Percentiles rank a stretch among this genome's conserved stretches.
Conservation (phyloP, 35 echinoderm and acorn worm genomes). For the Ptychodera flava region DNA sequence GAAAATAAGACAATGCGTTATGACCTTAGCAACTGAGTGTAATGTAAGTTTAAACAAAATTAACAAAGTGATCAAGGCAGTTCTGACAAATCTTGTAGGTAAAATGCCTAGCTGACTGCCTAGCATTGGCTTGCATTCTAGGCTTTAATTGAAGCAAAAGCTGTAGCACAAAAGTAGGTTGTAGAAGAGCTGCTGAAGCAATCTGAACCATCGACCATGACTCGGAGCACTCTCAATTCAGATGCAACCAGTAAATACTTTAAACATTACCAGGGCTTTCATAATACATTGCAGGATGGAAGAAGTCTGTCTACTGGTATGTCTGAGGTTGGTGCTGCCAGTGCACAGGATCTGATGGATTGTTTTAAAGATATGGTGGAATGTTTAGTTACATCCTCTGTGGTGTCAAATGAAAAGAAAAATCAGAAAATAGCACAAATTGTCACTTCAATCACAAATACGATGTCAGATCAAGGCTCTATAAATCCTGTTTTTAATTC, state of each 20-base stretch:
- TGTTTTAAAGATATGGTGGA: constrained; percentile 10
- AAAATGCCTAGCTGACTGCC: not conserved
- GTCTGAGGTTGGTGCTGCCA: constrained; percentile 11
- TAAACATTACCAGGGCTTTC: constrained; percentile 21
- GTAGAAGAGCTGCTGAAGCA: not conserved
- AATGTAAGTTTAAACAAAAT: constrained; percentile 5
- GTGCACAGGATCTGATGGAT: constrained; percentile 2
- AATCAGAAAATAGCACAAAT: no score
- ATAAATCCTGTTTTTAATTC: constrained; percentile 20
- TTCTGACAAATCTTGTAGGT: not conserved
- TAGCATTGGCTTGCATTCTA: not conserved
- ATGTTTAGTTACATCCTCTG: not conserved
- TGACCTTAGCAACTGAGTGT: constrained; percentile 5
- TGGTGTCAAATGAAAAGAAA: not conserved
- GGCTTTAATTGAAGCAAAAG: not conserved
- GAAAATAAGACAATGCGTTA: not conserved
- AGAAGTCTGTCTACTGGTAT: constrained; percentile 10
- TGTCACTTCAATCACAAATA: constrained; percentile 12
- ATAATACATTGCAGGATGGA: not conserved
- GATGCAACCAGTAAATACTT: constrained; percentile 12
- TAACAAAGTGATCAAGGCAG: not conserved
- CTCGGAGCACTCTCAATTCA: not conserved
- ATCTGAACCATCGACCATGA: not conserved
- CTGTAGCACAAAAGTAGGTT: not conserved
- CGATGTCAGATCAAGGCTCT: constrained; percentile 29